These are phyloP conservation scores for Rotaria sp. DNA, from an alignment of 2,888 invertebrate genomes.

Conservation along the genomic window DNA sequence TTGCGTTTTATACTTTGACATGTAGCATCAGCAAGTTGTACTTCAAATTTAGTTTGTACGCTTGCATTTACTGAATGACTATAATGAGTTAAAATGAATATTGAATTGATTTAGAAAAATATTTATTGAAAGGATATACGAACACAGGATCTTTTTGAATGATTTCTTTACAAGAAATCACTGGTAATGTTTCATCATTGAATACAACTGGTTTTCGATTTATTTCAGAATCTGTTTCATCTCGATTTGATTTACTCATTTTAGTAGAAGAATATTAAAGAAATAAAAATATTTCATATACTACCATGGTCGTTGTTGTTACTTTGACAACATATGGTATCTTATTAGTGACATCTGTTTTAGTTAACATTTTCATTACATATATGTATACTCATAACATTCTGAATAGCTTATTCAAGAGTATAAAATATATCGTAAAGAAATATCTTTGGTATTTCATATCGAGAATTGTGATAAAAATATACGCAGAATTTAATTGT, in stretches of 20 bases:
- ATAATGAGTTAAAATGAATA: background rate
- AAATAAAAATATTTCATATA: background rate
- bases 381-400: no score
- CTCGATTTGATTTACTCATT: background rate
- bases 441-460: no score
- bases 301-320: background rate
- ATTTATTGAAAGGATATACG: background rate
- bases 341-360: background rate
- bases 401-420: no score
- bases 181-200: constrained; percentile 7
- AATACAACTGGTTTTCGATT: background rate
- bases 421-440: no score
- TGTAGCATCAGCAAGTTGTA: background rate
- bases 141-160: constrained; percentile 4
- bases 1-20: constrained; percentile 29
- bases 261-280: background rate
- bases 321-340: background rate
- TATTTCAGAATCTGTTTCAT: background rate
- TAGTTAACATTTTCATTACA: no score
- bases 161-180: constrained; percentile 19
- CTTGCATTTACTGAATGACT: background rate
- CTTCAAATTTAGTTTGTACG: constrained; percentile 25
- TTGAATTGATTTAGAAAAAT: background rate
- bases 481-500: no score
- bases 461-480: no score